These are phyloP conservation scores for Platanista minor DNA, from an alignment of 2,113 vertebrate genomes.

Conservation along the genomic window DNA sequence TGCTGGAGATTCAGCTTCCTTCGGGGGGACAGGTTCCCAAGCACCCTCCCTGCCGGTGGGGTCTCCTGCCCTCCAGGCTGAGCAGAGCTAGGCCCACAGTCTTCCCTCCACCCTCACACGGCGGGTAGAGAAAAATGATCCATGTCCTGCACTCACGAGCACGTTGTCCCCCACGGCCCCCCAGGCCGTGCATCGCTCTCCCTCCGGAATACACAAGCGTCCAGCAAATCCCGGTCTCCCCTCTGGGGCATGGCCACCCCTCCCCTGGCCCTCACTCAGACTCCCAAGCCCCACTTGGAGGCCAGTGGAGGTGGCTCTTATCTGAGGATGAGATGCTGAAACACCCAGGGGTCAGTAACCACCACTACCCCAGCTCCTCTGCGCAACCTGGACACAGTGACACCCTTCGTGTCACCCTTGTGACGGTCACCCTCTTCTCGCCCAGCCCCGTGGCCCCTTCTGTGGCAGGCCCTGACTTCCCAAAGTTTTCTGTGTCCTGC, in stretches of 20 bases:
- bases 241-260: not conserved
- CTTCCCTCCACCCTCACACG: rapidly evolving
- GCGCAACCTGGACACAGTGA: not conserved
- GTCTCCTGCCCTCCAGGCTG: not conserved
- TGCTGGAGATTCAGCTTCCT: too few relatives aligned
- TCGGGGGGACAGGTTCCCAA: not conserved
- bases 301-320: too few relatives aligned
- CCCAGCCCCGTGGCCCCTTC: not conserved
- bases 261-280: not conserved
- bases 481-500: not conserved
- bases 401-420: not conserved
- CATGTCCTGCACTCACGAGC: rapidly evolving
- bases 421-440: not conserved
- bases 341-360: too few relatives aligned
- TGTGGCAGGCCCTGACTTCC: not conserved
- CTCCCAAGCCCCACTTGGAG: not conserved
- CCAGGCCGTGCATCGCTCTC: rapidly evolving
- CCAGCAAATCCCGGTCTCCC: not conserved
- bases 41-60: not conserved
- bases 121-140: rapidly evolving
- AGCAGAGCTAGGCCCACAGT: not conserved
- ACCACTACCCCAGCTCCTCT: not conserved
- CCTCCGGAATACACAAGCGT: not conserved
- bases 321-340: not conserved
- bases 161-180: rapidly evolving